Conservation (phyloP, 2,797 vertebrate genomes). For the Peromyscus eremicus region DNA sequence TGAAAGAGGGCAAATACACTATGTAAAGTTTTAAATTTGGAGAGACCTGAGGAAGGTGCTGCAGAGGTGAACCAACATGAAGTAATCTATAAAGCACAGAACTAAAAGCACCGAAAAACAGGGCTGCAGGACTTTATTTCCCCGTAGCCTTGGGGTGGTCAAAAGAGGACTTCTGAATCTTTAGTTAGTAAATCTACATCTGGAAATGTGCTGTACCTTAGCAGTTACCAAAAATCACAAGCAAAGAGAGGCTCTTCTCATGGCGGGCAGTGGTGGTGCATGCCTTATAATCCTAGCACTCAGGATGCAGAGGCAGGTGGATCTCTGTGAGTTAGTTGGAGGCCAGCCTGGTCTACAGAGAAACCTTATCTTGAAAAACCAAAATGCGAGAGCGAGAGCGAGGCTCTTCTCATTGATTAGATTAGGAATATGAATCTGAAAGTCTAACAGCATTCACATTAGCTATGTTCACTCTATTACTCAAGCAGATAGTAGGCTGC, state of each 20-base stretch:
- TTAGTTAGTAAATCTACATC: not conserved
- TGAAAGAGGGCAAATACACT: too few species aligned
- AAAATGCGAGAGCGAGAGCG: too few species aligned
- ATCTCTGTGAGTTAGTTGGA: too few species aligned
- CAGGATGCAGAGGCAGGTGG: too few species aligned
- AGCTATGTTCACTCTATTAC: not conserved
- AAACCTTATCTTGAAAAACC: too few species aligned
- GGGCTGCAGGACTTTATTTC: not conserved
- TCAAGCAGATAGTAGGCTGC: not conserved
- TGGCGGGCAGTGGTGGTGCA: too few species aligned
- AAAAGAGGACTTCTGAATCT: constrained; percentile 17
- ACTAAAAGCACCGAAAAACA: not conserved
- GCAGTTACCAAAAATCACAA: constrained; percentile 25
- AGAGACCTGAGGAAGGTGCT: too few species aligned
- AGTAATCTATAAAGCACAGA: not conserved
- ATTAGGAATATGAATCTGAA: not conserved
- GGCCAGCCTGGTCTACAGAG: too few species aligned
- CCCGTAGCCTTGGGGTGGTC: not conserved
- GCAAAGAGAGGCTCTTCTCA: not conserved
- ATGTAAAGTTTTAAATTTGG: too few species aligned
- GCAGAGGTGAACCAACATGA: too few species aligned
- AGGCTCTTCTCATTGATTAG: not conserved
- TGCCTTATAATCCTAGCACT: too few species aligned
- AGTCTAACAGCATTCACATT: not conserved
- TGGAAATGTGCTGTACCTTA: not conserved